Evolutionary conservation across 2,113 vertebrate species (phyloP), one percentile per base, ranked within the genome.

Genomic region (Otus sunia): DNA sequence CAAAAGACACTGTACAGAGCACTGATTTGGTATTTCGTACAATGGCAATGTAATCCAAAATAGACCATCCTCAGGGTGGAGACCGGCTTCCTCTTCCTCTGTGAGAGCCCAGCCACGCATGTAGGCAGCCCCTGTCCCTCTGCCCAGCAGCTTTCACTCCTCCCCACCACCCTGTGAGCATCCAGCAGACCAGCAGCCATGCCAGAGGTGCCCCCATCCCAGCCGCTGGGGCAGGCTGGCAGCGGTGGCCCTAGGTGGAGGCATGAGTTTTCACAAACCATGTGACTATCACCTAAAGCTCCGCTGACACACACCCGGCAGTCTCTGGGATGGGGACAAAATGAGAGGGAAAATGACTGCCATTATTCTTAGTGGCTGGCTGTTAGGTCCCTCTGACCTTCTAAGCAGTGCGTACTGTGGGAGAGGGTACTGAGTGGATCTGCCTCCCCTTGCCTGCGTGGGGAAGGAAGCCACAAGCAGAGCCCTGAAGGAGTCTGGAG

Each of bases 161-260:
- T 41, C 36, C 49, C 20, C 64, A 18, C 27, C 36, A 23, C 11
- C 52, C 64, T 2, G 0, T 0, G 0, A 59, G 63, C 1, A 0
- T 23, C 23, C 6, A 26, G 56, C 66, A 67, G 66, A 53, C 11
- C 36, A 21, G 66, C 56, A 66, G 41, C 34, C 6, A 5, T 2
- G 1, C 71, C 43, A 75, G 21, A 43, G 32, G 53, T 80, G 63
- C 4, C 36, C 39, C 41, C 1, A 0, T n/a, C 49, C 32, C 86
- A n/a, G 66, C 1, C 1, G 22, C 49, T 1, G 4, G 41, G 6
- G 5, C 32, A 78, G 32, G 20, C 41, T 53, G 59, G 39, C 14
- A 66, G 19, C 34, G 41, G 16, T 9, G 45, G 20, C 47, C 37
- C 36, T 47, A 3, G 6, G 22, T 47, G 41, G 20, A 82, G 12